A percentile compares a stretch with the other conserved stretches of the same genome.
Conservation (phyloP, 2,797 vertebrate genomes). For the Streptopelia turtur region DNA sequence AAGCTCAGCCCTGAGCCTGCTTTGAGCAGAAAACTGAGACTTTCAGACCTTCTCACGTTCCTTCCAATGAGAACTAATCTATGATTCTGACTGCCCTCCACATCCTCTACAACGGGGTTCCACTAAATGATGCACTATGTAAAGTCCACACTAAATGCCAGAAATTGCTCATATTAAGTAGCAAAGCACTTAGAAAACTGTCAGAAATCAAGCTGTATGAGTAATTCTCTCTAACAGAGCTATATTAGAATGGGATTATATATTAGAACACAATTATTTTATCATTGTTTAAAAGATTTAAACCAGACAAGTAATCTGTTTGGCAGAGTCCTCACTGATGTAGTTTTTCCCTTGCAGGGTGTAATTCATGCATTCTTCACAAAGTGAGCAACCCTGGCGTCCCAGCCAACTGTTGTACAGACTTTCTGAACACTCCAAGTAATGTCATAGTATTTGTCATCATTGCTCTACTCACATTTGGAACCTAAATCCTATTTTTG, state of each 20-base stretch:
- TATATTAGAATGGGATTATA: not conserved
- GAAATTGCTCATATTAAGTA: not conserved
- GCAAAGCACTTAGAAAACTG: not conserved
- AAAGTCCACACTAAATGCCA: not conserved
- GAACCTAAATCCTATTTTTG: not conserved
- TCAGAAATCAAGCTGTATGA: not conserved
- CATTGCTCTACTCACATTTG: not conserved
- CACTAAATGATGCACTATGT: not conserved
- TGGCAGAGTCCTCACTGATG: not conserved
- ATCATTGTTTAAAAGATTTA: not conserved
- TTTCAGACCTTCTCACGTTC: not conserved
- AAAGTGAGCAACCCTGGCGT: not conserved
- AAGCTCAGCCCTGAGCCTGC: not conserved
- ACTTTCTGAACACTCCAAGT: not conserved
- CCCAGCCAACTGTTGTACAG: not conserved
- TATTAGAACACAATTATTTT: not conserved
- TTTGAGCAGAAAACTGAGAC: not conserved
- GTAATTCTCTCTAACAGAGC: not conserved
- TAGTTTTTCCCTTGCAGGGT: constrained; percentile 1
- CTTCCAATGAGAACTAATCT: not conserved
- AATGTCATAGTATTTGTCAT: not conserved
- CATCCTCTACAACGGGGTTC: not conserved
- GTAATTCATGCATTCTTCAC: not conserved
- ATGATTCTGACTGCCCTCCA: not conserved
- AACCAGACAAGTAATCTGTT: not conserved